These are phyloP conservation scores for Drosophila mauritiana DNA, from an alignment of 1,140 invertebrate genomes.

Conservation along the genomic window DNA sequence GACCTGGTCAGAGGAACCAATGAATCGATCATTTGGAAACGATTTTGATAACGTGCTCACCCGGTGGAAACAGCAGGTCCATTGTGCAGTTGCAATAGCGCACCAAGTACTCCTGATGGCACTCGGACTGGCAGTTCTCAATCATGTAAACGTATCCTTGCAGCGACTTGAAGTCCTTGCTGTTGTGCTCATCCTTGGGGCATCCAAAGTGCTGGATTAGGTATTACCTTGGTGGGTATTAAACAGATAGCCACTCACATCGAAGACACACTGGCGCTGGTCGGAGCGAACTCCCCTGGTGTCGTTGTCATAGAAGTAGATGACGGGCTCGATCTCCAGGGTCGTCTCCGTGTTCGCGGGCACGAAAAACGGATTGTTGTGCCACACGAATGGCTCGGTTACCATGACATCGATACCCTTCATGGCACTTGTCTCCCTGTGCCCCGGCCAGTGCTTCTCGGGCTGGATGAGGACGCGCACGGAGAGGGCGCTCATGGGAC, in stretches of 20 bases:
- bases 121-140: conserved; percentile 82
- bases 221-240: background rate
- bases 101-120: conserved; percentile 80
- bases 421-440: conserved; percentile 16
- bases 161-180: conserved; percentile 65
- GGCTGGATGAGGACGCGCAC: conserved; percentile 60
- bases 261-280: conserved; percentile 73
- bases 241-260: conserved; percentile 48
- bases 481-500: conserved; percentile 62
- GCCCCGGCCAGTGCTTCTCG: conserved; percentile 53
- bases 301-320: conserved; percentile 76
- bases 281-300: conserved; percentile 66
- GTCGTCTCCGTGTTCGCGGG: conserved; percentile 67
- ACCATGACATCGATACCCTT: conserved; percentile 73
- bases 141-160: conserved; percentile 76
- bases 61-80: conserved; percentile 81
- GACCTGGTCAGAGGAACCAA: conserved; percentile 42
- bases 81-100: conserved; percentile 81
- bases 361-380: conserved; percentile 57
- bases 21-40: conserved; percentile 9
- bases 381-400: conserved; percentile 74
- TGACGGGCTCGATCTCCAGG: conserved; percentile 73
- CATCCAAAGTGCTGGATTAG: background rate
- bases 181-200: conserved; percentile 63
- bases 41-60: conserved; percentile 53